phyloP scores from a whole-genome alignment of 2,797 vertebrate species.

The Sarcoramphus papa region DNA sequence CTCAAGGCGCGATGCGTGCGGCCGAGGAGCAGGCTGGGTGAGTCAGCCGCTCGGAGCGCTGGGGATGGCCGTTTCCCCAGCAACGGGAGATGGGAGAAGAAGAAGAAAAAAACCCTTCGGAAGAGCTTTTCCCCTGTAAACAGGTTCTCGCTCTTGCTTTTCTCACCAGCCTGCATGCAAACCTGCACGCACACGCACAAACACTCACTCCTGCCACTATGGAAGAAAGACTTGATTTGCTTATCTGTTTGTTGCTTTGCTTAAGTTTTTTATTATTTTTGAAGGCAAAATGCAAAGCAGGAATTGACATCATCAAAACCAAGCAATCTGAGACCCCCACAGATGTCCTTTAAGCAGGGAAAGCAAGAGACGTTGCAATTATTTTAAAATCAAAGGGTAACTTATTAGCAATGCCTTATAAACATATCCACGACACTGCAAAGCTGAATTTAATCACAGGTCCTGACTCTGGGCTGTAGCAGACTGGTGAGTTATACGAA shows the following conservation, averaged over 20 bases:
- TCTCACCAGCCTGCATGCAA: neutral
- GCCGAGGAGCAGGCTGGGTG: conserved; percentile 56
- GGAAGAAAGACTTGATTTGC: neutral
- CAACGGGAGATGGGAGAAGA: conserved; percentile 61
- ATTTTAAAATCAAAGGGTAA: neutral
- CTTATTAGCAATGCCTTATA: neutral
- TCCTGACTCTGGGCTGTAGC: neutral
- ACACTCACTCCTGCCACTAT: fast-evolving
- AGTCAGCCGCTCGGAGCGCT: conserved; percentile 55
- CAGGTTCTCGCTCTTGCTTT: neutral
- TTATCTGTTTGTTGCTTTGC: neutral
- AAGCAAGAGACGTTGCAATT: neutral
- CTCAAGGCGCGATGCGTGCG: conserved; percentile 4
- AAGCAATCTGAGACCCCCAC: neutral
- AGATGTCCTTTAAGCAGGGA: neutral
- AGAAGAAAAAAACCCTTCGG: neutral
- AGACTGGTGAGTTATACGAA: neutral
- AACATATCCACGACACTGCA: neutral
- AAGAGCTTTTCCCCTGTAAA: conserved; percentile 51
- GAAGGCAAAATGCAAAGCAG: neutral
- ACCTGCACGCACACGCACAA: neutral
- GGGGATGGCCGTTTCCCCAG: conserved; percentile 70
- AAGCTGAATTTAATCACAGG: neutral
- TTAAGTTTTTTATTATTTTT: neutral
- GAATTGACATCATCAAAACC: neutral